phyloP scores from a whole-genome alignment of 2,888 invertebrate genomes.

The Cerastis leucographa region DNA sequence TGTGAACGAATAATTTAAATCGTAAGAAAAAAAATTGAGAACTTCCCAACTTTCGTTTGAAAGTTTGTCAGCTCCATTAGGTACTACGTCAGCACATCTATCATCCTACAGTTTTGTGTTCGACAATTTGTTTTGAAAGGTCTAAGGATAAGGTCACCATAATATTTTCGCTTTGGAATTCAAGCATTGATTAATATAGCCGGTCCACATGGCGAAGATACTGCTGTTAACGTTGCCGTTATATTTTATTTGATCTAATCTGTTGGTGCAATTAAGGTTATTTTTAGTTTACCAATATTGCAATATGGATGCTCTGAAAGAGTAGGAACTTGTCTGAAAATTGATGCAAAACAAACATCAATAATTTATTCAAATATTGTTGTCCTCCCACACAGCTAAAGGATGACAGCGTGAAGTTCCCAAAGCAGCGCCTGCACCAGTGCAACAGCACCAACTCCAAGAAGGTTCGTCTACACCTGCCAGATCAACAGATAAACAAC shows the following conservation, averaged over 20 bases:
- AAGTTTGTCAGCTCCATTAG: not conserved
- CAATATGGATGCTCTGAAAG: too few relatives aligned
- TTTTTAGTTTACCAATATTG: too few relatives aligned
- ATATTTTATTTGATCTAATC: too few relatives aligned
- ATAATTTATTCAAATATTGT: not conserved
- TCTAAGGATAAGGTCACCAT: too few relatives aligned
- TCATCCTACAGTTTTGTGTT: not conserved
- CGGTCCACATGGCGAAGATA: too few relatives aligned
- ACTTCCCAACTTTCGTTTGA: not conserved
- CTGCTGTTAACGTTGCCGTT: too few relatives aligned
- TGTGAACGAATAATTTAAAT: not conserved
- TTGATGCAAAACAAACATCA: too few relatives aligned
- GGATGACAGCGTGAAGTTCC: conserved; percentile 84
- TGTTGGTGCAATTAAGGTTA: too few relatives aligned
- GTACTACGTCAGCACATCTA: not conserved
- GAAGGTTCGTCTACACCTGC: conserved; percentile 85
- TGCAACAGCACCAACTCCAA: conserved; percentile 84
- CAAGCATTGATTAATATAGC: too few relatives aligned
- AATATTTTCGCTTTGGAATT: too few relatives aligned
- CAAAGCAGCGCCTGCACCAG: conserved; percentile 81
- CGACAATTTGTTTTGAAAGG: not conserved
- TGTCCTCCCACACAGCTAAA: conserved; percentile 75
- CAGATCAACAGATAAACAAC: conserved; percentile 84
- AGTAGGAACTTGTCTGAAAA: too few relatives aligned
- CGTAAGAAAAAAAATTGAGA: not conserved